phyloP scores from a whole-genome alignment of 2,888 invertebrate species.

The Stratiomys singularior region DNA sequence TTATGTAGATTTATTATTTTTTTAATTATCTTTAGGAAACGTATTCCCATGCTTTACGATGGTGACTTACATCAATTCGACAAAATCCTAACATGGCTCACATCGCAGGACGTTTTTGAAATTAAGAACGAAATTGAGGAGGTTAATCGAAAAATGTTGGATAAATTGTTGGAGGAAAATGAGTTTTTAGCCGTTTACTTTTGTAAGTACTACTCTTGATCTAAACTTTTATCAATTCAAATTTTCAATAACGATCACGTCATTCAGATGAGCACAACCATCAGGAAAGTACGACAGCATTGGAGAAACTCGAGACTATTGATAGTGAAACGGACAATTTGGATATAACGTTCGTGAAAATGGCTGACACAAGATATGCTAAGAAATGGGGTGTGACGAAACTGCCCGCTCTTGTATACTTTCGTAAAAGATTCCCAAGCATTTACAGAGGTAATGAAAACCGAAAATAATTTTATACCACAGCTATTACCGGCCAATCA shows the following conservation, averaged over 20 bases:
- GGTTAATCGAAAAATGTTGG: slow-evolving; percentile 95
- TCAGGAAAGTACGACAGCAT: slow-evolving; percentile 82
- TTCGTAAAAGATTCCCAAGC: slow-evolving; percentile 90
- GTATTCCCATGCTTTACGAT: slow-evolving; percentile 86
- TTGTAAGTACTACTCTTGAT: slow-evolving; percentile 72
- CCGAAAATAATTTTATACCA: not conserved
- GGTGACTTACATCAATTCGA: slow-evolving; percentile 90
- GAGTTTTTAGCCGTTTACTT: slow-evolving; percentile 96
- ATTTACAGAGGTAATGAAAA: slow-evolving; percentile 81
- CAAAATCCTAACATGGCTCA: slow-evolving; percentile 86
- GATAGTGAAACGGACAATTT: slow-evolving; percentile 95
- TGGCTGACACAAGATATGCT: slow-evolving; percentile 90
- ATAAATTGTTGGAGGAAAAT: slow-evolving; percentile 92
- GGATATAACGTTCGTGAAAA: slow-evolving; percentile 94
- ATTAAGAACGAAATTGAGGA: slow-evolving; percentile 97
- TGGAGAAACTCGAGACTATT: slow-evolving; percentile 89
- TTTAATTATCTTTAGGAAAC: slow-evolving; percentile 64
- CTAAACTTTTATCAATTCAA: not conserved
- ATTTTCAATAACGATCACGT: too few relatives aligned
- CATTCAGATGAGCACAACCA: slow-evolving; percentile 80
- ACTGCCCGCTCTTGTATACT: slow-evolving; percentile 90
- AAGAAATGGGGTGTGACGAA: slow-evolving; percentile 94
- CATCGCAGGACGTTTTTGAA: slow-evolving; percentile 94
- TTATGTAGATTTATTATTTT: not conserved
- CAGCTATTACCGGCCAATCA: too few relatives aligned